Conservation (phyloP, 2,888 invertebrate species). For the Pammene aurita region DNA sequence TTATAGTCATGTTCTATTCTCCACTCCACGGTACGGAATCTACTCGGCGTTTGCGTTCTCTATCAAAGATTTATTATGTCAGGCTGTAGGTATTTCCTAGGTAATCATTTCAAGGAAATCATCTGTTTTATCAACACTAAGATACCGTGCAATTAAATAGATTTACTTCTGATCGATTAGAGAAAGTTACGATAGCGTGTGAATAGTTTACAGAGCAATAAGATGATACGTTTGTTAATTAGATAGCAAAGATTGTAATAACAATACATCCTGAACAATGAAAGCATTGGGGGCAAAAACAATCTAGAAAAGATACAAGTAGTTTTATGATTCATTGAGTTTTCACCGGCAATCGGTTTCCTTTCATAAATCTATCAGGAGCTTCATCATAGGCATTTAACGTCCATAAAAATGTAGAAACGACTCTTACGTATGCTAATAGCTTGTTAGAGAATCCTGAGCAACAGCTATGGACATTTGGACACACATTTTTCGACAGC, state of each 20-base stretch:
- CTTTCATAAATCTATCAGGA: neutral
- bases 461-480: neutral
- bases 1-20: too few relatives aligned
- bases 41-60: neutral
- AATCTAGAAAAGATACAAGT: neutral
- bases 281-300: slow-evolving; percentile 23
- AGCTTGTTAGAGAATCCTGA: neutral
- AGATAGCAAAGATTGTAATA: slow-evolving; percentile 14
- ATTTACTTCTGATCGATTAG: slow-evolving; percentile 23
- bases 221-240: slow-evolving; percentile 28
- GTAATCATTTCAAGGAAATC: slow-evolving; percentile 22
- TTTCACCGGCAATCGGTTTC: slow-evolving; percentile 3
- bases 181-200: slow-evolving; percentile 48
- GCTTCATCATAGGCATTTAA: neutral
- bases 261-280: slow-evolving; percentile 28
- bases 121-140: slow-evolving; percentile 23
- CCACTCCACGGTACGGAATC: too few relatives aligned
- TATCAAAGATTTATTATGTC: slow-evolving; percentile 6
- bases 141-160: slow-evolving; percentile 13
- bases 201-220: slow-evolving; percentile 40
- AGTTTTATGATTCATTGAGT: slow-evolving; percentile 9
- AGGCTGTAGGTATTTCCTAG: neutral
- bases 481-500: neutral
- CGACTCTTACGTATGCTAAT: neutral
- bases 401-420: neutral